Evolutionary conservation across 2,113 vertebrate genomes (phyloP).

Genomic region (Cebidichthys violaceus): DNA sequence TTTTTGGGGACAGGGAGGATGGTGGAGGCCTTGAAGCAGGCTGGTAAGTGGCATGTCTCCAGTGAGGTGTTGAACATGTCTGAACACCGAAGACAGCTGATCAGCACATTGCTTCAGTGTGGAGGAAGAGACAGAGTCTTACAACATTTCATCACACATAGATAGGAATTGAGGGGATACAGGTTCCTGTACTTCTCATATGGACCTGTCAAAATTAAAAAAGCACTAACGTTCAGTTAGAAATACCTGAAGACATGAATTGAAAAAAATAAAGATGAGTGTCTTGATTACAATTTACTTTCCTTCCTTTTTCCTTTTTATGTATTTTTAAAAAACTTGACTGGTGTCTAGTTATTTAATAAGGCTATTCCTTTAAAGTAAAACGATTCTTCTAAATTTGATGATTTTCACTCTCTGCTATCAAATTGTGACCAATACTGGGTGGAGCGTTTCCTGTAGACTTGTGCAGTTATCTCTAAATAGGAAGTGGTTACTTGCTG

Average conservation of each 20-base stretch:
- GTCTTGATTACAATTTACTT: background rate
- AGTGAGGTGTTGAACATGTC: too few species aligned
- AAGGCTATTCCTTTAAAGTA: background rate
- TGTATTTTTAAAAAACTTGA: too few species aligned
- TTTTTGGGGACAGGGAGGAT: too few species aligned
- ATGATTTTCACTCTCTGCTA: background rate
- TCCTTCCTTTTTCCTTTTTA: too few species aligned
- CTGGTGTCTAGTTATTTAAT: background rate
- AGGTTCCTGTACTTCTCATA: background rate
- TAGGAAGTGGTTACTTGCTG: background rate
- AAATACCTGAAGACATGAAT: background rate
- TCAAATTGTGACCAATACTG: background rate
- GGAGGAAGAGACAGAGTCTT: background rate
- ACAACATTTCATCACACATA: background rate
- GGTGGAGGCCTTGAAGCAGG: too few species aligned
- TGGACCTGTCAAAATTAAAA: background rate
- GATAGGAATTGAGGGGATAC: background rate
- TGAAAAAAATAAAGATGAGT: background rate
- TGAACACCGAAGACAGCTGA: too few species aligned
- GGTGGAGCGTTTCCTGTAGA: background rate
- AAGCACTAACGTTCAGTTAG: background rate
- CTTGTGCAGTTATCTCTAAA: background rate
- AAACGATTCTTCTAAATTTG: background rate
- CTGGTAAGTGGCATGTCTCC: too few species aligned
- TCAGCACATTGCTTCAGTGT: too few species aligned